Base-by-base conservation (phyloP, 2,888 invertebrate genomes). In the Podabrus alpinus region DNA sequence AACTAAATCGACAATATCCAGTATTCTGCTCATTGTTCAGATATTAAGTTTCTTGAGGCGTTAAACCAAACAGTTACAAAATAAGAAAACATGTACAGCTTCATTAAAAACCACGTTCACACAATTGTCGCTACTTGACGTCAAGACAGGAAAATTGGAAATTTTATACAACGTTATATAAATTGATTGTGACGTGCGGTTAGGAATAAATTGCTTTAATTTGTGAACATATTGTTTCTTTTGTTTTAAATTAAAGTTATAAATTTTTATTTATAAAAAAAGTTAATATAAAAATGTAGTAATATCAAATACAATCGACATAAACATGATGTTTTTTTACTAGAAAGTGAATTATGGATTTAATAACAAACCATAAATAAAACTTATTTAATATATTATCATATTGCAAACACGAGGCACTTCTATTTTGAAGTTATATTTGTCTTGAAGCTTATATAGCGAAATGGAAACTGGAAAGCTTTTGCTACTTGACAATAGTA, bases 321-420 rank as follows among this genome's bases (percentile, higher is more conserved):
- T 62, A 76, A 64, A 69, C 67, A 71, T 74, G 72, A 78, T 78
- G 71, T 77, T 77, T 77, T 75, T 73, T 45, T 68, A 45, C 72
- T 64, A 29, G 71, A 76, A 79, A 74, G 72, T 77, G 76, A 79
- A 76, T 79, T 79, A 79, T 79, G 77, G 74, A 76, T 79, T 79
- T 79, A 79, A 77, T 79, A 79, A 77, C 79, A 79, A 77, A 77
- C 74, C 73, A 76, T 79, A 77, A 77, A 79, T 77, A 79, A 77
- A 77, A 79, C 79, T 77, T 79, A 73, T 77, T 79, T 77, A 77
- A 79, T 79, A 79, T 77, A 78, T 78, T 76, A 73, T 76, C 73
- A 76, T 76, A 73, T 64, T 69, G 76, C 74, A 78, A 78, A 76
- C 78, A 76, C 76, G 62, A 74, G 69, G 73, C 71, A 74, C 72